These are phyloP conservation scores for Malurus melanocephalus DNA, from an alignment of 2,113 vertebrate species.

Conservation along the genomic window DNA sequence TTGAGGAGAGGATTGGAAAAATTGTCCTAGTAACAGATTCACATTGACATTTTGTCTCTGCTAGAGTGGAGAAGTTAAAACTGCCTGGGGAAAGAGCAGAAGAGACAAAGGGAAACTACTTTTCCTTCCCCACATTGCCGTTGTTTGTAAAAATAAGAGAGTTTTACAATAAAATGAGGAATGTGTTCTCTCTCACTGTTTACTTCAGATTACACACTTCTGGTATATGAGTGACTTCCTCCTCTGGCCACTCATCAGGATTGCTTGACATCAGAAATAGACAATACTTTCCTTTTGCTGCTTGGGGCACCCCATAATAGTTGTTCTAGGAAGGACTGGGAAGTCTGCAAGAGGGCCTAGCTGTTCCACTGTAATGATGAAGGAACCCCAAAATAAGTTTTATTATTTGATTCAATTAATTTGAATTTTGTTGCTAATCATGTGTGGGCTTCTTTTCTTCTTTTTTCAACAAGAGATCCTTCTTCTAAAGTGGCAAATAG, in stretches of 20 bases:
- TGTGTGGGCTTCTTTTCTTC: background rate
- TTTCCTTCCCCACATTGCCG: background rate
- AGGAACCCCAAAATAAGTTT: background rate
- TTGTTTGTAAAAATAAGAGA: background rate
- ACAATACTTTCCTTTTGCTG: background rate
- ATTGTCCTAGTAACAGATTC: background rate
- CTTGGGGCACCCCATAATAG: background rate
- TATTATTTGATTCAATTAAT: background rate
- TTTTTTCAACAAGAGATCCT: background rate
- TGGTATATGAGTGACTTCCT: background rate
- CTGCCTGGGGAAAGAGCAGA: background rate
- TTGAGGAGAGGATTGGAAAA: background rate
- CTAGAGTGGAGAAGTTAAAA: background rate
- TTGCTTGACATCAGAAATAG: background rate
- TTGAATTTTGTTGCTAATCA: background rate
- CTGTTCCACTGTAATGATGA: background rate
- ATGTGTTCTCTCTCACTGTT: background rate
- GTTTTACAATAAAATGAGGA: background rate
- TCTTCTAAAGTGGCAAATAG: background rate
- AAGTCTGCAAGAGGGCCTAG: background rate
- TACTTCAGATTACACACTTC: background rate
- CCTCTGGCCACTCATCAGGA: background rate
- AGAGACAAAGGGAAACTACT: background rate
- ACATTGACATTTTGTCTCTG: background rate
- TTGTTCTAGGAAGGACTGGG: background rate